Conservation (phyloP, 2,888 invertebrate species). For the Craniophora ligustri region DNA sequence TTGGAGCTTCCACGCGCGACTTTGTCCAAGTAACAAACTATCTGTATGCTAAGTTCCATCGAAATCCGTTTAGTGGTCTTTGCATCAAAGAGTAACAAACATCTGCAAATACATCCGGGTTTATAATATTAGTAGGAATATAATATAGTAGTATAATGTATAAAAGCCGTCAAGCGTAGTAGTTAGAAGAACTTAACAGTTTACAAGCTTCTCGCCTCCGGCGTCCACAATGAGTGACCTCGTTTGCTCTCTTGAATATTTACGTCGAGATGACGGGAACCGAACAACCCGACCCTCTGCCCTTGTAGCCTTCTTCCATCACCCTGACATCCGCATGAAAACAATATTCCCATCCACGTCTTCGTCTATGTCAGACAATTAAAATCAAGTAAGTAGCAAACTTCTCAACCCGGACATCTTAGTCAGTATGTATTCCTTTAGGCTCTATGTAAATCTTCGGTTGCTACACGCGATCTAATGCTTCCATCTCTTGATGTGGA, state of each 20-base stretch:
- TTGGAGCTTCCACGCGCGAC: too few species aligned
- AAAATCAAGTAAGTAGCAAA: background rate
- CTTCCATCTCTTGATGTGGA: too few species aligned
- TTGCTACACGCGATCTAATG: background rate
- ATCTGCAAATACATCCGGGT: too few species aligned
- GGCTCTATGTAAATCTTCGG: background rate
- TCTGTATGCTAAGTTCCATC: too few species aligned
- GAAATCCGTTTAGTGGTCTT: too few species aligned
- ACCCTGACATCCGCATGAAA: constrained; percentile 24
- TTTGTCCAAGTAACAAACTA: too few species aligned
- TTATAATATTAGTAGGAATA: too few species aligned
- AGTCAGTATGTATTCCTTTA: constrained; percentile 39
- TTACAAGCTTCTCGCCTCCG: constrained; percentile 30
- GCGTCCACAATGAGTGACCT: constrained; percentile 42
- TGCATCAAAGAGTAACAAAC: too few species aligned
- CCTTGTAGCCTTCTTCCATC: constrained; percentile 43
- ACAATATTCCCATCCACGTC: constrained; percentile 22
- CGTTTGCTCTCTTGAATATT: constrained; percentile 47
- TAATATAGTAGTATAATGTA: too few species aligned
- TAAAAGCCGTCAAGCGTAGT: background rate
- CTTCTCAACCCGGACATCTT: constrained; percentile 32
- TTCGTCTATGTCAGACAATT: constrained; percentile 13
- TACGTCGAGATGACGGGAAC: constrained; percentile 42
- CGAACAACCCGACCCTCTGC: constrained; percentile 44
- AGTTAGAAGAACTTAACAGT: constrained; percentile 11